Conservation (phyloP, 2,797 vertebrate species). For the Serranus cabrilla region DNA sequence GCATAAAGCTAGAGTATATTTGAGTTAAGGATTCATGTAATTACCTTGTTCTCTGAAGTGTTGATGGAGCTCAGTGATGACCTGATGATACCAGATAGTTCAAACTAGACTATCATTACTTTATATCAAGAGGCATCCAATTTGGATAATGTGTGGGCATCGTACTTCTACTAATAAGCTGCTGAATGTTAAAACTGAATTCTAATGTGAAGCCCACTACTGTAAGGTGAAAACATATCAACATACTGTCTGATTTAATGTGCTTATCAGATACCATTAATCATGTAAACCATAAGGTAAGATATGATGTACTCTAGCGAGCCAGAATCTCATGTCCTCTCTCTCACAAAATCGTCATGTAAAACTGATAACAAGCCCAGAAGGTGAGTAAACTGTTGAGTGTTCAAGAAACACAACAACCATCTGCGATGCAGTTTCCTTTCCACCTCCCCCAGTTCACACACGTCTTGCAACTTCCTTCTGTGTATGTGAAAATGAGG, state of each 20-base stretch:
- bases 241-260: slow-evolving; percentile 12
- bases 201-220: slow-evolving; percentile 15
- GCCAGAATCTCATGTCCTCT: slow-evolving; percentile 60
- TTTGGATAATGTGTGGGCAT: slow-evolving; percentile 28
- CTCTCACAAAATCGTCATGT: slow-evolving; percentile 47
- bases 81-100: slow-evolving; percentile 17
- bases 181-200: slow-evolving; percentile 35
- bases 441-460: slow-evolving; percentile 80
- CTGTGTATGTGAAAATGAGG: slow-evolving; percentile 80
- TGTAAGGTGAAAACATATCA: slow-evolving; percentile 6
- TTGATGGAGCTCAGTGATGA: slow-evolving; percentile 2
- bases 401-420: slow-evolving; percentile 77
- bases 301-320: slow-evolving; percentile 44
- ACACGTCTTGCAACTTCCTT: slow-evolving; percentile 78
- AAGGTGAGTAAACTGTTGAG: slow-evolving; percentile 78
- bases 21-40: slow-evolving; percentile 1
- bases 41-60: slow-evolving; percentile 5
- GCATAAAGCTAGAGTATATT: not conserved
- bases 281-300: slow-evolving; percentile 46
- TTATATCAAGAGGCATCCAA: slow-evolving; percentile 12
- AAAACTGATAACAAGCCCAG: slow-evolving; percentile 76
- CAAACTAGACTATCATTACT: slow-evolving; percentile 8
- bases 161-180: slow-evolving; percentile 9
- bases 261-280: slow-evolving; percentile 27
- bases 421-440: slow-evolving; percentile 80